These are phyloP conservation scores for Oxytorus armatus DNA, from an alignment of 2,888 invertebrate species.

Conservation along the genomic window DNA sequence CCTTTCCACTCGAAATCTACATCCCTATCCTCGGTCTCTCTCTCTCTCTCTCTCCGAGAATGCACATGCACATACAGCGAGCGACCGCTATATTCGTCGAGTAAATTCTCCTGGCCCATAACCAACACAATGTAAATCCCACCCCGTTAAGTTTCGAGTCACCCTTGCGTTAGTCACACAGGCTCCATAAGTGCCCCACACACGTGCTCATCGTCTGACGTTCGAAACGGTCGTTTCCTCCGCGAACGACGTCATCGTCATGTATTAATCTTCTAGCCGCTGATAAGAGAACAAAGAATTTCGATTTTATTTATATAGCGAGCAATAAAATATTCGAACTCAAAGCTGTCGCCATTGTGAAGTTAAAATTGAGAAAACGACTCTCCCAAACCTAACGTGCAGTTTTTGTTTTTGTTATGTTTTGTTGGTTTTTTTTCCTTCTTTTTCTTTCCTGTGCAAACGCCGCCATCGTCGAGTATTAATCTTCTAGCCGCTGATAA, in stretches of 20 bases:
- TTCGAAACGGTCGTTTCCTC: slow-evolving; percentile 57
- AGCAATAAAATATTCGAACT: too few species aligned
- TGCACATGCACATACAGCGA: slow-evolving; percentile 58
- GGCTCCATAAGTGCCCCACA: too few species aligned
- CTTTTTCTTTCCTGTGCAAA: slow-evolving; percentile 45
- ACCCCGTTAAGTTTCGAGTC: slow-evolving; percentile 51
- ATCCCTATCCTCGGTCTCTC: slow-evolving; percentile 2
- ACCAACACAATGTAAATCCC: slow-evolving; percentile 51
- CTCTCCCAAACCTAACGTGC: too few species aligned
- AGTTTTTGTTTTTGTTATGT: too few species aligned
- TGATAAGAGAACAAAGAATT: slow-evolving; percentile 58
- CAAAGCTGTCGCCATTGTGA: too few species aligned
- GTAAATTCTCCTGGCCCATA: slow-evolving; percentile 45
- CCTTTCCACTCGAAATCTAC: slow-evolving; percentile 37
- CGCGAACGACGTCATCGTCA: slow-evolving; percentile 36
- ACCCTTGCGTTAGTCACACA: slow-evolving; percentile 63
- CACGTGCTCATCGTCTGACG: slow-evolving; percentile 59
- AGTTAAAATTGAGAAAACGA: too few species aligned
- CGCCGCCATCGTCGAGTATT: slow-evolving; percentile 49
- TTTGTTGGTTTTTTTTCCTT: too few species aligned
- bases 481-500: slow-evolving; percentile 60
- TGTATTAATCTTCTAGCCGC: slow-evolving; percentile 57
- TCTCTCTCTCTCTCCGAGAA: slow-evolving; percentile 37
- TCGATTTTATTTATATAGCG: slow-evolving; percentile 29
- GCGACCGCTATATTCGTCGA: slow-evolving; percentile 60